These are phyloP conservation scores for Scaptomyza pallida DNA, from an alignment of 1,140 invertebrate species.

Conservation along the genomic window DNA sequence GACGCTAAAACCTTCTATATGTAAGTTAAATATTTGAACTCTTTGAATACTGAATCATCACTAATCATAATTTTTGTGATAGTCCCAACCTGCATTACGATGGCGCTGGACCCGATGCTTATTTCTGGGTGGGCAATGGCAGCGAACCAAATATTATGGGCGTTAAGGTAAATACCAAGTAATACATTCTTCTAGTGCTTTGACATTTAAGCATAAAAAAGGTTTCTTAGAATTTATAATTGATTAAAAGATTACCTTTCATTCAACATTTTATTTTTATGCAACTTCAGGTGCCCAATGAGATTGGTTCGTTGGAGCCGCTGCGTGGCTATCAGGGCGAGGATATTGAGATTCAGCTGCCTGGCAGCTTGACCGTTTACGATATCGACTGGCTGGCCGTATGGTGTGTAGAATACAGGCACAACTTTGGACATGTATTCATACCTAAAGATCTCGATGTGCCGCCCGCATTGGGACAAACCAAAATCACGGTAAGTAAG, in stretches of 20 bases:
- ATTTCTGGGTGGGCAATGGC: slow-evolving; percentile 96
- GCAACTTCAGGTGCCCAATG: slow-evolving; percentile 90
- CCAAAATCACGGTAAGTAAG: slow-evolving; percentile 93
- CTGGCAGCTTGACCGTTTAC: slow-evolving; percentile 93
- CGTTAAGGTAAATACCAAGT: slow-evolving; percentile 87
- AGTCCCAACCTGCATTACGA: slow-evolving; percentile 97
- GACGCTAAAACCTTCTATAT: slow-evolving; percentile 95
- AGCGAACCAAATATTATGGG: slow-evolving; percentile 92
- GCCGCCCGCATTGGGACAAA: slow-evolving; percentile 94
- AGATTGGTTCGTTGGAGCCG: slow-evolving; percentile 92
- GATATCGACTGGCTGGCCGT: slow-evolving; percentile 96
- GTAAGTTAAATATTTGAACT: slow-evolving; percentile 21
- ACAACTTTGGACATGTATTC: slow-evolving; percentile 95
- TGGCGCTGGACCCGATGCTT: slow-evolving; percentile 94
- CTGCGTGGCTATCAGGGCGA: slow-evolving; percentile 93
- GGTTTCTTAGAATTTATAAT: too few relatives aligned
- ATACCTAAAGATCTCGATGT: slow-evolving; percentile 95
- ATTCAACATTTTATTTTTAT: background rate
- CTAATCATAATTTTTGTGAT: background rate
- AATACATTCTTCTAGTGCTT: background rate
- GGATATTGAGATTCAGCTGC: slow-evolving; percentile 95
- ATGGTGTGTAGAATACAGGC: slow-evolving; percentile 93
- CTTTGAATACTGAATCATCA: too few relatives aligned
- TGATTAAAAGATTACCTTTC: too few relatives aligned
- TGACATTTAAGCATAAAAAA: too few relatives aligned